Conservation (phyloP, 2,113 vertebrate species). For the Butorides virescens region DNA sequence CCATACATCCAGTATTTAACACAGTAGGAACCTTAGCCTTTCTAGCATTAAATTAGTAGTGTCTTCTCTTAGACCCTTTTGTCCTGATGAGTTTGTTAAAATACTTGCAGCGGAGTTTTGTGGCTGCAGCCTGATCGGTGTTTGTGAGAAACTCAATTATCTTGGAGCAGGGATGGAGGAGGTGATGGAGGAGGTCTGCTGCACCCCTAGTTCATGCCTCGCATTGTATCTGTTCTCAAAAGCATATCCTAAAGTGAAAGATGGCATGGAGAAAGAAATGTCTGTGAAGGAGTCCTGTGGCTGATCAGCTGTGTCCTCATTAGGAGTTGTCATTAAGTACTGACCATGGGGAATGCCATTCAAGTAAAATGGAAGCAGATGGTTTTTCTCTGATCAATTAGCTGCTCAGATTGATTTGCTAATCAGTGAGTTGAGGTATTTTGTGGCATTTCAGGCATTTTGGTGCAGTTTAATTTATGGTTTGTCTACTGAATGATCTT, state of each 20-base stretch:
- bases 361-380: slow-evolving; percentile 41
- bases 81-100: not conserved
- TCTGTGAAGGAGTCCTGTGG: not conserved
- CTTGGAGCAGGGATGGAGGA: not conserved
- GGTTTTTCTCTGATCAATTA: slow-evolving; percentile 59
- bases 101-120: not conserved
- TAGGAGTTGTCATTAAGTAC: slow-evolving; percentile 39
- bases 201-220: not conserved
- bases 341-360: slow-evolving; percentile 37
- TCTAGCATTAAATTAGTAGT: not conserved
- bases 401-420: slow-evolving; percentile 48
- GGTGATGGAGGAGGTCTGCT: not conserved
- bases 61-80: not conserved
- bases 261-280: not conserved
- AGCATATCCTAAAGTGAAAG: not conserved
- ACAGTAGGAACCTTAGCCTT: not conserved
- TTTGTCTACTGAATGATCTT: slow-evolving; percentile 26
- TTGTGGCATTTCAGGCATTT: slow-evolving; percentile 51
- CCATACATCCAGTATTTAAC: not conserved
- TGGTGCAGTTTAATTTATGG: slow-evolving; percentile 13
- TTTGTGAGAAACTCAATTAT: not conserved
- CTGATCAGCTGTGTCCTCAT: slow-evolving; percentile 41
- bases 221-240: not conserved
- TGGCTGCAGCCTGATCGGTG: not conserved
- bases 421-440: slow-evolving; percentile 57